Conservation (phyloP, 1,140 invertebrate species). For the Platyscapa corneri region DNA sequence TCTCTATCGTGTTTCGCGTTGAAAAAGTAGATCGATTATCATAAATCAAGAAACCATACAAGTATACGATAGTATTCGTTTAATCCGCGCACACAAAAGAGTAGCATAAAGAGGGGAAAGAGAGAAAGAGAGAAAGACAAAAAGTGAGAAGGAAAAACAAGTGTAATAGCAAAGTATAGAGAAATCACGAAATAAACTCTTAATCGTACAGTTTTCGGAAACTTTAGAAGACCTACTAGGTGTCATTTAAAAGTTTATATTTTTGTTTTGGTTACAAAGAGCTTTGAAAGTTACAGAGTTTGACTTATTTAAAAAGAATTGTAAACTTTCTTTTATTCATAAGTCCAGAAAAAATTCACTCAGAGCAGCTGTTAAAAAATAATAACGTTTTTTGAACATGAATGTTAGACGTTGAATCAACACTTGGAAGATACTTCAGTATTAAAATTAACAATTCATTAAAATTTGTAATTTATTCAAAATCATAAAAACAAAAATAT, state of each 20-base stretch:
- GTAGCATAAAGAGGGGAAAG: neutral
- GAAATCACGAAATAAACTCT: constrained; percentile 38
- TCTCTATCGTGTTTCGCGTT: neutral
- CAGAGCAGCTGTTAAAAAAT: too few relatives aligned
- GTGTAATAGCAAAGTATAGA: neutral
- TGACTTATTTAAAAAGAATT: neutral
- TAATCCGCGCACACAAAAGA: constrained; percentile 26
- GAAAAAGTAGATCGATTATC: constrained; percentile 49
- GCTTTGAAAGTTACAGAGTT: neutral
- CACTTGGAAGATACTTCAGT: too few relatives aligned
- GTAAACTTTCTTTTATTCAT: neutral
- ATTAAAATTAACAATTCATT: neutral
- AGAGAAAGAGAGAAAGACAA: neutral
- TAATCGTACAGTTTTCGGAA: neutral
- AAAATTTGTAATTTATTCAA: neutral
- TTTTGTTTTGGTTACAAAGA: neutral
- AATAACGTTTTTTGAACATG: too few relatives aligned
- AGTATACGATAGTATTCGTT: constrained; percentile 55
- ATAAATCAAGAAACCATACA: constrained; percentile 51
- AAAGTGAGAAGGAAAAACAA: constrained; percentile 32
- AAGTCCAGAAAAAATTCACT: neutral
- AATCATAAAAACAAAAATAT: too few relatives aligned
- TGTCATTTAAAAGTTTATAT: neutral
- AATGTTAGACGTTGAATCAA: too few relatives aligned
- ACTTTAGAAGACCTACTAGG: neutral